phyloP scores from a whole-genome alignment of 2,797 vertebrate genomes.

The Syngnathus acus region DNA sequence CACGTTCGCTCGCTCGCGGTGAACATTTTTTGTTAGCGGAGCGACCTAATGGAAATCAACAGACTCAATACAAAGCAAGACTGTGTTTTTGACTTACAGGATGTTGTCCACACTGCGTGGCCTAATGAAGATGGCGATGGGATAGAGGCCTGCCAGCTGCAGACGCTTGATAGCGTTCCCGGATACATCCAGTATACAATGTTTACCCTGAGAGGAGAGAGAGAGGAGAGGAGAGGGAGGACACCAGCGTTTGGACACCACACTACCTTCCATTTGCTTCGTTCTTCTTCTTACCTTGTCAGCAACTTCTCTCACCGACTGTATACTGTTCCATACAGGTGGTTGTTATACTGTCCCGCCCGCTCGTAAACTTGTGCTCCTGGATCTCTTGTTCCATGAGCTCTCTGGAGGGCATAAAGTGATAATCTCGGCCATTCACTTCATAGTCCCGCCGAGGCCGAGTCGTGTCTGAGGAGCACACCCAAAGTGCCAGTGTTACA shows the following conservation, averaged over 20 bases:
- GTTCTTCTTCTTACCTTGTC: conserved; percentile 78
- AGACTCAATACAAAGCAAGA: neutral
- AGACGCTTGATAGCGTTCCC: conserved; percentile 96
- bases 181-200: conserved; percentile 96
- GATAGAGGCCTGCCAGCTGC: conserved; percentile 87
- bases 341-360: conserved; percentile 96
- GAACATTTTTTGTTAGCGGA: no score
- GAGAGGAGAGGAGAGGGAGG: no score
- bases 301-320: conserved; percentile 90
- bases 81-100: conserved; percentile 72
- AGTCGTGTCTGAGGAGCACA: conserved; percentile 79
- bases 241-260: neutral
- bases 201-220: conserved; percentile 77
- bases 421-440: conserved; percentile 92
- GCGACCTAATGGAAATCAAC: neutral
- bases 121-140: conserved; percentile 91
- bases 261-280: neutral
- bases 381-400: conserved; percentile 97
- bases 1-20: neutral
- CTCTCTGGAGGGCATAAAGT: conserved; percentile 93
- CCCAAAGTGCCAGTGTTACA: neutral
- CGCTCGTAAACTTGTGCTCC: conserved; percentile 97
- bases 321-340: conserved; percentile 97
- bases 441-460: conserved; percentile 93
- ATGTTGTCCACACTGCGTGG: conserved; percentile 90